phyloP scores from a whole-genome alignment of 1,140 invertebrate species.

The Camponotus floridanus region DNA sequence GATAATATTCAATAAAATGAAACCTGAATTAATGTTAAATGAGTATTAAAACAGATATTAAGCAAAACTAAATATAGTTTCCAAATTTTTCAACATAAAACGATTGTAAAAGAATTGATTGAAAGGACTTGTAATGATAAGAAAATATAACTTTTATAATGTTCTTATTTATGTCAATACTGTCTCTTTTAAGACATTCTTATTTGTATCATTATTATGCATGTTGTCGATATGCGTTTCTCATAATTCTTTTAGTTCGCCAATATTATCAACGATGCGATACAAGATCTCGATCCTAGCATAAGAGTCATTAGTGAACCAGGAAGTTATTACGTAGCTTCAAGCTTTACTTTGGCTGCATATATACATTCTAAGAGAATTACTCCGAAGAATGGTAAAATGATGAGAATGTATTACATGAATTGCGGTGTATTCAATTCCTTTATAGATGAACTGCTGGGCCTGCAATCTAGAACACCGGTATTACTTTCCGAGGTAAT shows the following conservation, averaged over 20 bases:
- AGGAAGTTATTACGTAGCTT: conserved; percentile 90
- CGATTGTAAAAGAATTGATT: background rate
- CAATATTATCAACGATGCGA: conserved; percentile 86
- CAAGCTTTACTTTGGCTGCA: conserved; percentile 89
- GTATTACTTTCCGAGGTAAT: conserved; percentile 82
- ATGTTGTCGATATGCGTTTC: background rate
- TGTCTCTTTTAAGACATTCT: no score
- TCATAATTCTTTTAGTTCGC: conserved; percentile 80
- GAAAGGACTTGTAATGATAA: background rate
- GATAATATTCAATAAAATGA: background rate
- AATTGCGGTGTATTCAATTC: conserved; percentile 92
- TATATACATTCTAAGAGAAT: conserved; percentile 89
- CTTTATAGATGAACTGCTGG: conserved; percentile 85
- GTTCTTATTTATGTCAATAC: background rate
- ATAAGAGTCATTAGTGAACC: conserved; percentile 91
- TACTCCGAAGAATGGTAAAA: conserved; percentile 68
- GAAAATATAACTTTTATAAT: background rate
- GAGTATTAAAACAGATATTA: background rate
- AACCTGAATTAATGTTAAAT: background rate
- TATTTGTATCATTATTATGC: no score
- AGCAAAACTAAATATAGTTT: background rate
- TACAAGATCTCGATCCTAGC: conserved; percentile 88
- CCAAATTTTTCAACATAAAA: background rate
- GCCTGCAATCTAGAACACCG: conserved; percentile 72
- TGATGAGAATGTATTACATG: conserved; percentile 88